phyloP scores from a whole-genome alignment of 2,797 vertebrate genomes.

The Sebastes steindachneri region DNA sequence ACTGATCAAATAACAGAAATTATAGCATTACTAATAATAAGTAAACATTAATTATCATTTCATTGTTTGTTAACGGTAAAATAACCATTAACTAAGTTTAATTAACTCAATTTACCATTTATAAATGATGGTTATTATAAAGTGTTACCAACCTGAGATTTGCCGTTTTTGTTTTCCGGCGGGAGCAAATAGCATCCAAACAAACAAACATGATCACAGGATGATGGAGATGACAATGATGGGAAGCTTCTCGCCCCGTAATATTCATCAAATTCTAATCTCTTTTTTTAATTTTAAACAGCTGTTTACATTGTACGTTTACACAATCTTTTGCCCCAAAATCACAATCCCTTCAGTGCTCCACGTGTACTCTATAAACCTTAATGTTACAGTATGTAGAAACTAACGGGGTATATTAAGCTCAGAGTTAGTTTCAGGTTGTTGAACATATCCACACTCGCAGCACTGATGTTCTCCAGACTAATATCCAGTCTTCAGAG shows the following conservation, averaged over 20 bases:
- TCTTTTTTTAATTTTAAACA: not conserved
- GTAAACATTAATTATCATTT: no score
- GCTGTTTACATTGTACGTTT: constrained; percentile 76
- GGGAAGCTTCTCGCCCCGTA: not conserved
- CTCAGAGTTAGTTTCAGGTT: constrained; percentile 2
- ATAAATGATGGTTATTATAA: no score
- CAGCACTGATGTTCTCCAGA: constrained; percentile 4
- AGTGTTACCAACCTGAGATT: no score
- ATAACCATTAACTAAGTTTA: no score
- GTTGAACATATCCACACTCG: constrained; percentile 1
- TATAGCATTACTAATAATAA: no score
- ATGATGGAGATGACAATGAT: constrained; percentile 4
- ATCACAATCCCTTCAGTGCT: constrained; percentile 23
- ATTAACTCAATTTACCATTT: no score
- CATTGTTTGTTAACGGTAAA: no score
- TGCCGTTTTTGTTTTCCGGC: not conserved
- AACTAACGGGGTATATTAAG: not conserved
- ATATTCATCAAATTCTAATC: constrained; percentile 1
- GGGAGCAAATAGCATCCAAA: not conserved
- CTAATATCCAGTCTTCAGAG: not conserved
- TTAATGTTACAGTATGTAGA: not conserved
- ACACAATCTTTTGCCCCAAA: constrained; percentile 47
- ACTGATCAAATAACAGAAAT: no score
- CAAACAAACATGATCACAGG: constrained; percentile 14
- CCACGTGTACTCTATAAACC: constrained; percentile 8